A percentile compares a stretch with the other conserved stretches of the same genome.
phyloP scores from a whole-genome alignment of 2,113 vertebrate species.

The Sitta europaea region DNA sequence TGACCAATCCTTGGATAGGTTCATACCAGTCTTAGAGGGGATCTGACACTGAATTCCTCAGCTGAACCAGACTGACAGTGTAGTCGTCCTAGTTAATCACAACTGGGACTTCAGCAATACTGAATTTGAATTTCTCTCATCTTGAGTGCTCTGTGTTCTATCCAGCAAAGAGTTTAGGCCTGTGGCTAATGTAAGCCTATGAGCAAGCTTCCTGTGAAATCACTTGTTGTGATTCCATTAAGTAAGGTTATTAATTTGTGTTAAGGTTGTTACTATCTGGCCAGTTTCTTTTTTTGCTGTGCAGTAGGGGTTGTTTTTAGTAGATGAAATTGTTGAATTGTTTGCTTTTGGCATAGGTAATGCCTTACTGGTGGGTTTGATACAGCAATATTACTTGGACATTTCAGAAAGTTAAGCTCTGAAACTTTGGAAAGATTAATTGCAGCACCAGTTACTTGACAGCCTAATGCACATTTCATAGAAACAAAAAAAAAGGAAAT shows the following conservation, averaged over 20 bases:
- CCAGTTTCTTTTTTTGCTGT: neutral
- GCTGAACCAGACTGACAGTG: neutral
- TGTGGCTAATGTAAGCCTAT: neutral
- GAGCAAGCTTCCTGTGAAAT: neutral
- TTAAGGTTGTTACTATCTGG: neutral
- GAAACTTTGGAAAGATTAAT: conserved; percentile 12
- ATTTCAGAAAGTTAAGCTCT: neutral
- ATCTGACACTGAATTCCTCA: neutral
- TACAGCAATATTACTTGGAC: neutral
- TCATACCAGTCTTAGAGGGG: neutral
- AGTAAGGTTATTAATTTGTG: neutral
- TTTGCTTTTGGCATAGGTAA: neutral
- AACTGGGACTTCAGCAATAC: neutral
- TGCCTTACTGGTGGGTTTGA: neutral
- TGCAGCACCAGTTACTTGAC: neutral
- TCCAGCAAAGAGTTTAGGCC: neutral
- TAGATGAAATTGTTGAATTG: neutral
- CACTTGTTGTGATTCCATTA: neutral
- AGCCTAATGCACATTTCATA: conserved; percentile 4
- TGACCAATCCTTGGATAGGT: neutral
- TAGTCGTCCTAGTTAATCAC: neutral
- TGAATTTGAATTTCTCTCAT: neutral
- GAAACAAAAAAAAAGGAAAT: neutral
- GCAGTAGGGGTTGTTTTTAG: neutral
- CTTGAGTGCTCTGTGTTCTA: neutral